These are phyloP conservation scores for Chloroceryle amazona DNA, from an alignment of 2,797 vertebrate genomes.

Conservation along the genomic window DNA sequence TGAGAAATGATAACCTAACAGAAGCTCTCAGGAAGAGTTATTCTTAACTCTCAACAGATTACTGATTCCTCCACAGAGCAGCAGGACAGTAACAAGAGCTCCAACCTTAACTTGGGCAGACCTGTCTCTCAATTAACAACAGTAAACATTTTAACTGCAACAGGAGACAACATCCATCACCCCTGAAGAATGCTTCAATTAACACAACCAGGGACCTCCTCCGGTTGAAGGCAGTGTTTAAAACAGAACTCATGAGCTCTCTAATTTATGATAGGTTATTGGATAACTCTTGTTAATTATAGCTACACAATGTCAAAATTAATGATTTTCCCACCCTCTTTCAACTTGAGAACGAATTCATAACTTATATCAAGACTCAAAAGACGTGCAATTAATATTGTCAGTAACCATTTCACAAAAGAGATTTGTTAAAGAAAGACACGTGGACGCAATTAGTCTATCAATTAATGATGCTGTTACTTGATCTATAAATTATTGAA, in stretches of 20 bases:
- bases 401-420: slow-evolving; percentile 64
- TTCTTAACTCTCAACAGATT: not conserved
- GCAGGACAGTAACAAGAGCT: not conserved
- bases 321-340: slow-evolving; percentile 81
- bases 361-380: slow-evolving; percentile 63
- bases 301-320: slow-evolving; percentile 79
- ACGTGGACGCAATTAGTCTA: slow-evolving; percentile 55
- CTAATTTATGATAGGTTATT: slow-evolving; percentile 79
- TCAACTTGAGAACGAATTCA: slow-evolving; percentile 69
- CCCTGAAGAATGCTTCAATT: not conserved
- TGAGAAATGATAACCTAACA: not conserved
- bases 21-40: not conserved
- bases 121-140: not conserved
- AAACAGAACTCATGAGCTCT: slow-evolving; percentile 60
- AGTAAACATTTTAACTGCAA: not conserved
- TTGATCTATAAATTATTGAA: slow-evolving; percentile 82
- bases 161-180: slow-evolving; percentile 23
- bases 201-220: slow-evolving; percentile 20
- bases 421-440: slow-evolving; percentile 70
- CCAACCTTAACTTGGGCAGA: not conserved
- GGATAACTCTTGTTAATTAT: slow-evolving; percentile 81
- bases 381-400: slow-evolving; percentile 56
- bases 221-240: slow-evolving; percentile 54
- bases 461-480: slow-evolving; percentile 75
- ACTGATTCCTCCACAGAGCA: not conserved